Base-by-base conservation (phyloP, 2,113 vertebrate genomes). In the Oenanthe melanoleuca region DNA sequence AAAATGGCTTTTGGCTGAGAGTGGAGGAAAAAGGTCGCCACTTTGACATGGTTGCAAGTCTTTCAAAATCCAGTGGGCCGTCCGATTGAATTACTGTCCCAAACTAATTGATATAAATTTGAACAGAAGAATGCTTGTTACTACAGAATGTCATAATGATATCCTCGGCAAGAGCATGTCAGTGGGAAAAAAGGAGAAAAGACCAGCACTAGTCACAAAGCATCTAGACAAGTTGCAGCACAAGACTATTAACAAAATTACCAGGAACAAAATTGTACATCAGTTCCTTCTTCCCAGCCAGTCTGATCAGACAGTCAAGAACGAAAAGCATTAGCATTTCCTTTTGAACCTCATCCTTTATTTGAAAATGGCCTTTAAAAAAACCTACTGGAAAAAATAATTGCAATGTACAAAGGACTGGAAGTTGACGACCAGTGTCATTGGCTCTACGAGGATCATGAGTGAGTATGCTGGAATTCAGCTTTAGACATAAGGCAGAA, bases 31-130 rank as follows among this genome's bases (percentile, higher is more conserved):
- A 97, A 97, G 97, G 97, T 98, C 98, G 92, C 97, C 98, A 98
- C 98, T 98, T 98, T 98, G 98, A 98, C 98, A 98, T 98, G 96
- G 97, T 98, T 91, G 69, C 72, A 33, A 98, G 98, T 97, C 98
- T 98, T 99, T 98, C 98, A 98, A 98, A 97, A 98, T 98, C 97
- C 98, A 98, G 97, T 98, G 98, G 98, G 97, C 98, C 96, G 97
- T 99, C 98, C 98, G 95, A 98, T 98, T 98, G 98, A 98, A 99
- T 99, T 98, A 99, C 98, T 98, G 95, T 99, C 98, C 97, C 96
- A 96, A 97, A 98, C 98, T 99, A 99, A 99, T 98, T 99, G 98
- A 99, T 98, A 98, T 97, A 98, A 99, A 99, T 99, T 98, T 98
- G 98, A 98, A 98, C 98, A 98, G 98, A 98, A 98, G 98, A 99